phyloP scores from a whole-genome alignment of 2,113 vertebrate genomes.

The Tetrao urogallus region DNA sequence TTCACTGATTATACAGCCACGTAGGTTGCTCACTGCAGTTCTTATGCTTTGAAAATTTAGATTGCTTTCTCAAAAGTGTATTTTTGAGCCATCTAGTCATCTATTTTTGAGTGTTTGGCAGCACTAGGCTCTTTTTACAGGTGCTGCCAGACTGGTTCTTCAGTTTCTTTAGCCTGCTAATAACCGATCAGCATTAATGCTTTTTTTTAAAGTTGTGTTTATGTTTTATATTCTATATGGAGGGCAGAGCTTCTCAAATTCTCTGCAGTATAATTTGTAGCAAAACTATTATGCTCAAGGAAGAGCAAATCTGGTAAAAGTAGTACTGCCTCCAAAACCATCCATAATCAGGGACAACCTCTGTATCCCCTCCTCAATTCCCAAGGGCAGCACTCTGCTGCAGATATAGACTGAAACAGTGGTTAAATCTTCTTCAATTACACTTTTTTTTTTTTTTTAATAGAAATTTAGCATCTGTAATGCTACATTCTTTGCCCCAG shows the following conservation, averaged over 20 bases:
- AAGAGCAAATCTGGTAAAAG: neutral
- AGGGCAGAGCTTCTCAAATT: neutral
- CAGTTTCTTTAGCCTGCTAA: neutral
- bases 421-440: neutral
- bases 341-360: neutral
- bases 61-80: neutral
- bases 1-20: neutral
- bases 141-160: neutral
- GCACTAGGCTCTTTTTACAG: neutral
- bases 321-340: neutral
- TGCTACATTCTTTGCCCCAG: neutral
- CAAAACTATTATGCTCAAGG: neutral
- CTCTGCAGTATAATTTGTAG: neutral
- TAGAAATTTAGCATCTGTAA: neutral
- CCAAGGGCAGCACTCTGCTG: neutral
- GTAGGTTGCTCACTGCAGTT: neutral
- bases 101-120: neutral
- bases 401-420: neutral
- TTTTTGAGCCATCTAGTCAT: neutral
- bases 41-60: neutral
- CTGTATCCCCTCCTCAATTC: neutral
- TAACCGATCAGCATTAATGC: neutral
- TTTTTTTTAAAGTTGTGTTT: neutral
- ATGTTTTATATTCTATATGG: neutral
- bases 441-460: neutral